Conservation (phyloP, 2,797 vertebrate species). For the Chloroceryle amazona region DNA sequence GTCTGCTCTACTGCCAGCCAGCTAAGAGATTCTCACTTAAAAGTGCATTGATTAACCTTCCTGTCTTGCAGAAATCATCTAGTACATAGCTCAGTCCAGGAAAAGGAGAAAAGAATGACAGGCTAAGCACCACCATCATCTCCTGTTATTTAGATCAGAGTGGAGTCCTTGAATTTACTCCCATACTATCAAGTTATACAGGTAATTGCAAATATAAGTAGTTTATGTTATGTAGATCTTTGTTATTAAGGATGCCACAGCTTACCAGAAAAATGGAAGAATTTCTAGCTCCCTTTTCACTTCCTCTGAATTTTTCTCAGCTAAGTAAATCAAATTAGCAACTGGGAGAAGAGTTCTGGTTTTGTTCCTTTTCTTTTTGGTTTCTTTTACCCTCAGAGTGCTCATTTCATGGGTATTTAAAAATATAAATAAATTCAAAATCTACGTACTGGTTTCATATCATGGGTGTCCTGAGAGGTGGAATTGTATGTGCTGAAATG, state of each 20-base stretch:
- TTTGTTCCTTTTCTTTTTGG: background rate
- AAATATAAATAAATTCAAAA: no score
- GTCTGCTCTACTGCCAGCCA: background rate
- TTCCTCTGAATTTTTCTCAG: background rate
- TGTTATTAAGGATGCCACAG: background rate
- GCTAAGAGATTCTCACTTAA: background rate
- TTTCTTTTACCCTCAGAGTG: background rate
- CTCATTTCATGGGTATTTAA: no score
- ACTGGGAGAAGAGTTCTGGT: background rate
- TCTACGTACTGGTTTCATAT: background rate
- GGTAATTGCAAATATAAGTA: background rate
- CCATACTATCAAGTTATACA: background rate
- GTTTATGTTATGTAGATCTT: background rate
- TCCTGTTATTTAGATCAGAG: background rate
- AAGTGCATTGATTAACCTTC: background rate
- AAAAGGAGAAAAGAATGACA: background rate
- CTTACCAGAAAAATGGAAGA: background rate
- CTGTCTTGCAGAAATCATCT: background rate
- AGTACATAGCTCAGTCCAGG: background rate
- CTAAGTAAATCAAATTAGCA: background rate
- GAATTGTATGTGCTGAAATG: background rate
- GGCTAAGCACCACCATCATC: background rate
- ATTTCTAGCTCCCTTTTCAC: background rate
- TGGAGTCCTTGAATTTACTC: background rate
- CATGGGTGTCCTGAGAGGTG: background rate